Conservation (phyloP, 2,797 vertebrate species). For the Cirrhinus mrigala region DNA sequence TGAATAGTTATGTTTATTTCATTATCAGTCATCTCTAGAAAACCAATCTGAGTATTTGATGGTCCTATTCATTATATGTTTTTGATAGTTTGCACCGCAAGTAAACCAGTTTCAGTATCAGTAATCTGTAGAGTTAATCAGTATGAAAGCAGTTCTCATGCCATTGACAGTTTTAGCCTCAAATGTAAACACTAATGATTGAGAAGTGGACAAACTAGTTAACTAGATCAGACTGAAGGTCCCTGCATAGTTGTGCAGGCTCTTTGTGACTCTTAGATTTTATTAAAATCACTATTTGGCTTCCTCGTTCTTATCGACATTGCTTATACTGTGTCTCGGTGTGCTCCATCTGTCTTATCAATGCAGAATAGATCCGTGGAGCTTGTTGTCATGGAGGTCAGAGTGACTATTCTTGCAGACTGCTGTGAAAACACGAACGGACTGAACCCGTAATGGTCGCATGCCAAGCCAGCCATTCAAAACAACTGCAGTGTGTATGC, state of each 20-base stretch:
- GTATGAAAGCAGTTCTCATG: constrained; percentile 16
- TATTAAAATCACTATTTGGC: constrained; percentile 25
- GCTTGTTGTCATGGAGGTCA: constrained; percentile 60
- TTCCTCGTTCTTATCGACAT: background rate
- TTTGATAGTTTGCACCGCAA: background rate
- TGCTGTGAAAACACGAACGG: constrained; percentile 59
- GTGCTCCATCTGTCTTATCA: constrained; percentile 46
- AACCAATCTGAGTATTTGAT: background rate
- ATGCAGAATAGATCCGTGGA: constrained; percentile 42
- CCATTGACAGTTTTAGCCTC: constrained; percentile 12
- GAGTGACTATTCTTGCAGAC: constrained; percentile 52
- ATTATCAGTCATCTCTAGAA: background rate
- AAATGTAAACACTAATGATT: constrained; percentile 14
- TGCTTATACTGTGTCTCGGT: constrained; percentile 34
- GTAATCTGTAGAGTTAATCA: background rate
- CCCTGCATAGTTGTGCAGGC: background rate
- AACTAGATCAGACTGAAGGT: constrained; percentile 17
- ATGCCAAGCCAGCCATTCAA: constrained; percentile 56
- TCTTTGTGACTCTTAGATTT: background rate
- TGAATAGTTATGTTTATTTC: background rate
- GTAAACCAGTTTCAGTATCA: background rate
- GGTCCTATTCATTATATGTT: background rate
- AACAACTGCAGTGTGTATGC: constrained; percentile 58
- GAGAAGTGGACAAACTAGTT: constrained; percentile 34
- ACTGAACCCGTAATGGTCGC: constrained; percentile 42